A percentile compares a stretch with the other conserved stretches of the same genome.
phyloP scores from a whole-genome alignment of 2,113 vertebrate genomes.

The Petromus typicus region DNA sequence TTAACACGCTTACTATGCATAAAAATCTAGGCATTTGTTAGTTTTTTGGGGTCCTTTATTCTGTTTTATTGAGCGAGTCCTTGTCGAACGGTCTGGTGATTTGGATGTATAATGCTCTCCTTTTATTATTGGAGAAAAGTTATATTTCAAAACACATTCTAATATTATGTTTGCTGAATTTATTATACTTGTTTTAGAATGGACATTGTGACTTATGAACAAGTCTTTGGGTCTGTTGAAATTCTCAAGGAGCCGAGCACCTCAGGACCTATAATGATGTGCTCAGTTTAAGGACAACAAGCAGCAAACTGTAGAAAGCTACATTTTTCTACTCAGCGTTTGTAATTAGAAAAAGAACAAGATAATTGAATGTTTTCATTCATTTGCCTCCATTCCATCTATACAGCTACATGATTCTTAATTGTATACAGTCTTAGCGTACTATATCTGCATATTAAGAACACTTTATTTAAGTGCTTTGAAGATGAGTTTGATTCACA shows the following conservation, averaged over 20 bases:
- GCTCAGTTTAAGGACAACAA: slow-evolving; percentile 10
- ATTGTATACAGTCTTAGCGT: background rate
- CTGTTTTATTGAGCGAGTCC: background rate
- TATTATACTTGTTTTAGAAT: background rate
- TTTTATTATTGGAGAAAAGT: slow-evolving; percentile 18
- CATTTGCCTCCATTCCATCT: background rate
- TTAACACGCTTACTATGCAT: background rate
- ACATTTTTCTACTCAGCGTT: background rate
- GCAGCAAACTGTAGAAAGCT: slow-evolving; percentile 15
- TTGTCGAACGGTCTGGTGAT: background rate
- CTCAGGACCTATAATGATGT: slow-evolving; percentile 2
- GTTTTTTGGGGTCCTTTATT: background rate
- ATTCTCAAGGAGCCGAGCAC: background rate
- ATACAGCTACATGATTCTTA: background rate
- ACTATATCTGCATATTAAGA: background rate
- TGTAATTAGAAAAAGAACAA: background rate
- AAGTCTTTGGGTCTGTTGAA: slow-evolving; percentile 21
- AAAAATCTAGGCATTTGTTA: background rate
- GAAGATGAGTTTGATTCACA: background rate
- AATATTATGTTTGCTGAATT: slow-evolving; percentile 25
- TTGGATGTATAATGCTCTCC: slow-evolving; percentile 3
- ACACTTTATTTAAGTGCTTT: background rate
- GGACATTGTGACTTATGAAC: background rate
- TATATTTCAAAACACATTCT: slow-evolving; percentile 57
- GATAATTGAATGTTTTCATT: background rate